Evolutionary conservation across 2,797 vertebrate genomes (phyloP).

Genomic region (Microchirus variegatus): DNA sequence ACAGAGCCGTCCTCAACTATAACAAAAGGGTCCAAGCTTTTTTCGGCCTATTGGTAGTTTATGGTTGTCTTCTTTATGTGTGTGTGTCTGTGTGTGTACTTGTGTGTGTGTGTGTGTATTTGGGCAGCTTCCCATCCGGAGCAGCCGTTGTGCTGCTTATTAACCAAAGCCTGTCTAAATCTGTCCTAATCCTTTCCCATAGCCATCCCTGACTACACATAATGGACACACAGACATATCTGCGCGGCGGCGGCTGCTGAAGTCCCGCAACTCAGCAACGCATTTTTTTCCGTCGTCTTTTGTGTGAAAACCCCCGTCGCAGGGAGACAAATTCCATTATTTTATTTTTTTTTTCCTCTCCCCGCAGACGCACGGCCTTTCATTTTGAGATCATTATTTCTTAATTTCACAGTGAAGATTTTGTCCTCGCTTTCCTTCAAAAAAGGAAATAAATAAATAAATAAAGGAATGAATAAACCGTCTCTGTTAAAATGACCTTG

Average conservation of each 20-base stretch:
- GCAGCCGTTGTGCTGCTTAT: conserved; percentile 75
- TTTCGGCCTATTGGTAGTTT: conserved; percentile 39
- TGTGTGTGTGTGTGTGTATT: conserved; percentile 45
- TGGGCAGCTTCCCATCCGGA: conserved; percentile 77
- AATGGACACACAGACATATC: conserved; percentile 52
- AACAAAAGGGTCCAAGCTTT: conserved; percentile 48
- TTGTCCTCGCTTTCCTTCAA: background rate
- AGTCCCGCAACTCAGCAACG: conserved; percentile 66
- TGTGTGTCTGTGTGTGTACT: conserved; percentile 32
- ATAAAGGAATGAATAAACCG: background rate
- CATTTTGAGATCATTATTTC: background rate
- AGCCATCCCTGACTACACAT: conserved; percentile 68
- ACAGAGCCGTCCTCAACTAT: conserved; percentile 28
- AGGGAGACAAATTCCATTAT: background rate
- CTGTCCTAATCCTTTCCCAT: conserved; percentile 83
- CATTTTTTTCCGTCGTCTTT: conserved; percentile 66
- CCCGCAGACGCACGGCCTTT: background rate
- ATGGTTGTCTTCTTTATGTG: conserved; percentile 32
- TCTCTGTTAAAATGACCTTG: background rate
- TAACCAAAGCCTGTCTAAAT: conserved; percentile 83
- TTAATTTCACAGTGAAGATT: background rate
- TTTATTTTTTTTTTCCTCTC: too few species aligned
- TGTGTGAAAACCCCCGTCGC: conserved; percentile 28
- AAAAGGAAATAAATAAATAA: too few species aligned
- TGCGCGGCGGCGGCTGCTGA: conserved; percentile 74